phyloP scores from a whole-genome alignment of 1,140 invertebrate species.

The Temnothorax nylanderi region DNA sequence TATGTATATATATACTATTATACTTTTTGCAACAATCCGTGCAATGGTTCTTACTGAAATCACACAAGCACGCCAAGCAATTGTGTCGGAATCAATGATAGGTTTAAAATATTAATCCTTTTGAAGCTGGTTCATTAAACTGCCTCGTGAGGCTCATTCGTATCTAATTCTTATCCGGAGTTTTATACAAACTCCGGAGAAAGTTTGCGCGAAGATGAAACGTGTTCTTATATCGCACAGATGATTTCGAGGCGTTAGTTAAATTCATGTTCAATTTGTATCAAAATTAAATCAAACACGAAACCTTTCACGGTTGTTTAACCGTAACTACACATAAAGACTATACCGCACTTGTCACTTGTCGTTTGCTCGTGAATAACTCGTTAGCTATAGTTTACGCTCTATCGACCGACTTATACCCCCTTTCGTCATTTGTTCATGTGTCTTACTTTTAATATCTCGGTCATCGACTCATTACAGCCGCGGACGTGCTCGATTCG shows the following conservation, averaged over 20 bases:
- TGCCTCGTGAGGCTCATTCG: too few relatives aligned
- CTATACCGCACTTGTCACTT: conserved; percentile 14
- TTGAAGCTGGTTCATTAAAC: too few relatives aligned
- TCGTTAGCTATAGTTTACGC: conserved; percentile 38
- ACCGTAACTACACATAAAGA: not conserved
- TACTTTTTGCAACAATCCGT: not conserved
- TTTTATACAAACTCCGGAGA: not conserved
- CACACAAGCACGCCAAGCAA: not conserved
- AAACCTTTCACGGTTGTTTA: not conserved
- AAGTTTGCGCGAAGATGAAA: not conserved
- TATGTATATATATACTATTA: too few relatives aligned
- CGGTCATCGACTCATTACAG: conserved; percentile 32
- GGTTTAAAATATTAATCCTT: not conserved
- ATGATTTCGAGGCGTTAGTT: not conserved
- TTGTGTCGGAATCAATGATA: not conserved
- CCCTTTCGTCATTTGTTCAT: conserved; percentile 30
- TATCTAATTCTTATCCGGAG: not conserved
- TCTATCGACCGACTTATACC: conserved; percentile 52
- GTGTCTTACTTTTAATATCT: conserved; percentile 59
- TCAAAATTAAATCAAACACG: conserved; percentile 9
- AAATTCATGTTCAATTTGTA: not conserved
- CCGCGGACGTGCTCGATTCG: not conserved
- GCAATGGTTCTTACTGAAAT: not conserved
- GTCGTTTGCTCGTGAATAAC: conserved; percentile 10
- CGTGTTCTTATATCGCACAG: not conserved